Evolutionary conservation across 2,888 invertebrate species (phyloP).

Genomic region (Pharmacophagus antenor): DNA sequence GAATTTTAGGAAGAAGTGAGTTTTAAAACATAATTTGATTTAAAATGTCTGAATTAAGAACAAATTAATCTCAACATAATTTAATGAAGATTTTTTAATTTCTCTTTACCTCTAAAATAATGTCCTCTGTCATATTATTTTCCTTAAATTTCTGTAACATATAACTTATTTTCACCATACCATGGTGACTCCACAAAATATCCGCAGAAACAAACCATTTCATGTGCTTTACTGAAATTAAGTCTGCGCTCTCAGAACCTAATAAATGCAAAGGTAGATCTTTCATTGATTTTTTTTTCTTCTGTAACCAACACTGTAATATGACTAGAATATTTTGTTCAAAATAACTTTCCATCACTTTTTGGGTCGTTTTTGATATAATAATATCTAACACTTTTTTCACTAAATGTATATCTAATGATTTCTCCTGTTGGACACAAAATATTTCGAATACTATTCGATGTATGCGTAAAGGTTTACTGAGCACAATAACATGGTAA

Average conservation of each 20-base stretch:
- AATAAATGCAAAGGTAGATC: conserved; percentile 69
- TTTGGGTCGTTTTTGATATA: conserved; percentile 44
- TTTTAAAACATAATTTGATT: neutral
- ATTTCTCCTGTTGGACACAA: conserved; percentile 74
- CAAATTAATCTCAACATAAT: neutral
- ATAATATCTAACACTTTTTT: conserved; percentile 68
- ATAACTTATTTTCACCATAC: conserved; percentile 51
- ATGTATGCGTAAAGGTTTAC: conserved; percentile 73
- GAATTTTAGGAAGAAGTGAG: too few species aligned
- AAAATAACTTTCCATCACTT: conserved; percentile 54
- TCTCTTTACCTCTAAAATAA: conserved; percentile 51
- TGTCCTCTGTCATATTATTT: conserved; percentile 38
- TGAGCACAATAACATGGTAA: conserved; percentile 74
- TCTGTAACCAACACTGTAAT: conserved; percentile 72
- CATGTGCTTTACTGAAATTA: conserved; percentile 67
- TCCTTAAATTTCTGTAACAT: conserved; percentile 39
- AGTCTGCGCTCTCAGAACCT: conserved; percentile 51
- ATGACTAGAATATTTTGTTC: conserved; percentile 71
- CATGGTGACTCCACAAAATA: conserved; percentile 59
- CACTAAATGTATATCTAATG: conserved; percentile 61
- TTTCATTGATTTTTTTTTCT: conserved; percentile 53
- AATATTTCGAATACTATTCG: conserved; percentile 78
- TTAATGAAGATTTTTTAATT: neutral
- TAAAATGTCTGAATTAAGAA: neutral
- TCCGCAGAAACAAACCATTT: conserved; percentile 72